A percentile compares a stretch with the other conserved stretches of the same genome.
phyloP scores from a whole-genome alignment of 2,797 vertebrate species.

The Artibeus lituratus region DNA sequence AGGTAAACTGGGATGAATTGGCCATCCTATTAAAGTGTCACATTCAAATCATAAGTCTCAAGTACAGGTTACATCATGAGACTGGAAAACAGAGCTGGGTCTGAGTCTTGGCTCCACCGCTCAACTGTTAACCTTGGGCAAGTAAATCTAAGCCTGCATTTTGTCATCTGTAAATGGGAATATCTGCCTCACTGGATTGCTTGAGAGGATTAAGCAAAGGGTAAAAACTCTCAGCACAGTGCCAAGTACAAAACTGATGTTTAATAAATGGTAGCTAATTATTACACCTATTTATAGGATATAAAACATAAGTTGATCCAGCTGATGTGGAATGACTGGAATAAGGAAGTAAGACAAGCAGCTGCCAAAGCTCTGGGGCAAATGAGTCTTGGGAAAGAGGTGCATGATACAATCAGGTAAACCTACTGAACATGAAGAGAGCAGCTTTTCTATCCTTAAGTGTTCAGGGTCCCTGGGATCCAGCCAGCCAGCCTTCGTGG shows the following conservation, averaged over 20 bases:
- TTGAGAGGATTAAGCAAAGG: not conserved
- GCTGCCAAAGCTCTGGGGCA: slow-evolving; percentile 81
- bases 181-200: not conserved
- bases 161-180: not conserved
- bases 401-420: slow-evolving; percentile 83
- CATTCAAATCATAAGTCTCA: not conserved
- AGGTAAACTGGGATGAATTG: not conserved
- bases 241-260: slow-evolving; percentile 1
- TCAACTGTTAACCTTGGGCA: not conserved
- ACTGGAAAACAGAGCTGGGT: not conserved
- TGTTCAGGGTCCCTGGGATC: not conserved
- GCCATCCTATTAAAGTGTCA: not conserved
- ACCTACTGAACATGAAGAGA: not conserved
- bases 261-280: not conserved
- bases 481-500: not conserved
- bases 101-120: not conserved
- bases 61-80: not conserved
- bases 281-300: slow-evolving; percentile 72
- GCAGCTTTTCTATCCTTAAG: not conserved
- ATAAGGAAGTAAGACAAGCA: slow-evolving; percentile 77
- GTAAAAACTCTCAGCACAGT: not conserved
- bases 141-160: not conserved
- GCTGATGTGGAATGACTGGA: slow-evolving; percentile 87
- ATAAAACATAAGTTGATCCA: slow-evolving; percentile 82
- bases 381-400: slow-evolving; percentile 79